Base-by-base conservation (phyloP, 2,113 vertebrate genomes). In the Poecilia latipinna region DNA sequence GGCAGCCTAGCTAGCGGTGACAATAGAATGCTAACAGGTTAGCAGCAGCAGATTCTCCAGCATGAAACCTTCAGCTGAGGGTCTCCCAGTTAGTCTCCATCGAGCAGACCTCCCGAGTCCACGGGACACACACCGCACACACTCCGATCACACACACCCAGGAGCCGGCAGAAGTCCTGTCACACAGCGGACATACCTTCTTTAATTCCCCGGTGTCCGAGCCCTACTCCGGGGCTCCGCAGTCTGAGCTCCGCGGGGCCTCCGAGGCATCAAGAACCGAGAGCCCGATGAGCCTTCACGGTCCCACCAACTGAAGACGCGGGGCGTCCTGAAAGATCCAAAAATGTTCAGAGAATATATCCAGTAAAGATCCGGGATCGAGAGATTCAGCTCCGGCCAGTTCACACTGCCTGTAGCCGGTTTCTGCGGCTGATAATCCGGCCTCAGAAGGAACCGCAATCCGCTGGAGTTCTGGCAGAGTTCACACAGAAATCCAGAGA, bases 11-110 rank as follows among this genome's bases (percentile, higher is more conserved):
- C 57, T 76, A 77, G 61, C 82, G 65, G 57, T 92, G 91, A 93
- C 92, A 93, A 93, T 93, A 86, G 89, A 82, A 91, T 88, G 88
- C 80, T 91, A 68, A 35, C 51, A 74, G 19, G 83, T 69, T 91
- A 90, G 61, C 66, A 83, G 79, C 81, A 31, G 82, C 71, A 62
- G 26, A 65, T 69, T 72, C 72, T 75, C 24, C 61, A 60, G 61
- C 81, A 78, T 72, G 54, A 67, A 82, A 84, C 78, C 69, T 1
- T 32, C 29, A 8, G 24, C 10, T 17, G 26, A 35, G 6, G 28
- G 62, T 32, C 4, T 22, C 1, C 1, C 8, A 51, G 31, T 39
- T 31, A 28, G 31, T 2, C 42, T 33, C 0, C 22, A 6, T 10
- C 4, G 5, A 66, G 42, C 70, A 22, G 32, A 24, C 13, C 7